Base-by-base conservation (phyloP, 2,888 invertebrate species). In the Malacosoma neustria region DNA sequence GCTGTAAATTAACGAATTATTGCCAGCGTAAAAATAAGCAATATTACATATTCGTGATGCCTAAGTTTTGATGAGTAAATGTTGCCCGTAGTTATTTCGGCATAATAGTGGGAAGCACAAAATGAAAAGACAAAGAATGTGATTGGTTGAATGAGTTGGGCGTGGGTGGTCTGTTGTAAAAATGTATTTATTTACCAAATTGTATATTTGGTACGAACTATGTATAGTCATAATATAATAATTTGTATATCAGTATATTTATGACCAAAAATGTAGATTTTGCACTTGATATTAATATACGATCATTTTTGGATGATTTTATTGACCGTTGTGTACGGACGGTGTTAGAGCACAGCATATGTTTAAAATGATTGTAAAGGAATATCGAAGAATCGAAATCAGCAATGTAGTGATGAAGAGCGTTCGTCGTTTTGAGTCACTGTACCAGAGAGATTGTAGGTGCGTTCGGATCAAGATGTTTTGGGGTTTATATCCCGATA, bases 181-280 rank as follows among this genome's bases (percentile, higher is more conserved):
- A 22, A 9, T 51, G 53, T 65, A 63, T 57, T 62, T 54, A 60
- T 57, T 55, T 57, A 59, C 58, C 61, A 50, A 59, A 56, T 47
- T 40, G 36, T 5, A 34, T 13, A 46, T 52, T 51, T 49, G 54
- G 52, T 57, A 49, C 52, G 51, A 46, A 52, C 11, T 45, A 46
- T 52, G 52, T 56, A 49, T 50, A 55, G 50, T 49, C 36, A 48
- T 31, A 12, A 31, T 22, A 22, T 22, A 22, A 22, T 9, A 65
- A 59, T 72, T 73, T 77, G 74, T 79, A 76, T 74, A 76, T 75
- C 72, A 70, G 69, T 76, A 75, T 76, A 76, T 76, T 72, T 76
- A 74, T 75, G 77, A 77, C 79, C 77, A 76, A 79, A 71, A 72
- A 61, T 57, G 59, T 77, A 79, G 79, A 79, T 74, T 76, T 75